Base-by-base conservation (phyloP, 37 sponge, comb jelly and placozoan species). In the Chondrosia reniformis region DNA sequence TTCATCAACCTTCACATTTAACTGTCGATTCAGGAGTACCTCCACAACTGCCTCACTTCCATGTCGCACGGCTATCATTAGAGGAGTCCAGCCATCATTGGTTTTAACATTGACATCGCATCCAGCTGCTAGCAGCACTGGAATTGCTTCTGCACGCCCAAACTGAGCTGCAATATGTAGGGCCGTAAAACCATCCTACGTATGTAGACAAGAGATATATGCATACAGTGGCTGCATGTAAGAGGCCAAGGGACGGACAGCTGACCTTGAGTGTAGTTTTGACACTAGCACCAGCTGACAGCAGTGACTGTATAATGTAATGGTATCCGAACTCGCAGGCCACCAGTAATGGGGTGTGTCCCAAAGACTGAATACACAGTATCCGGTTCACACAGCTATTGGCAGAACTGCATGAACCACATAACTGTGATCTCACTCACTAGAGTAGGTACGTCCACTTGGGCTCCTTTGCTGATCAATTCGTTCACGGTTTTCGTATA, bases 51-150 rank as follows among this genome's bases (percentile, higher is more conserved):
- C 38, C 15, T n/a, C 15, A 42, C 73, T 74, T 9, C 73, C 82
- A 28, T 81, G 71, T 75, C 82, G 73, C 49, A 81, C 55, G 5
- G 82, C 82, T n/a, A 81, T 42, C 82, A 81, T 81, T 6, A 81
- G 57, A 8, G 82, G 74, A 33, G 82, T 81, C 82, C 82, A 81
- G 0, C 73, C 73, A 10, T 58, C 66, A 32, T 75, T 54, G 28
- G 46, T 75, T 45, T 74, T 59, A 3, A 44, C 46, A 55, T 81
- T 71, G 21, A 81, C 73, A 2, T 49, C 21, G 31, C 71, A 72
- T 58, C 82, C 82, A 71, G 34, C 74, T 24, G 49, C 36, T 19
- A 81, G 74, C 43, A 81, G 74, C 31, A 74, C 40, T 32, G 57
- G 59, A 15, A 81, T 55, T 25, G 56, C 73, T 34, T 81, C 82